A percentile compares a stretch with the other conserved stretches of the same genome.
These are phyloP conservation scores for Lymantria dispar DNA, from an alignment of 2,888 invertebrate species.

Conservation along the genomic window DNA sequence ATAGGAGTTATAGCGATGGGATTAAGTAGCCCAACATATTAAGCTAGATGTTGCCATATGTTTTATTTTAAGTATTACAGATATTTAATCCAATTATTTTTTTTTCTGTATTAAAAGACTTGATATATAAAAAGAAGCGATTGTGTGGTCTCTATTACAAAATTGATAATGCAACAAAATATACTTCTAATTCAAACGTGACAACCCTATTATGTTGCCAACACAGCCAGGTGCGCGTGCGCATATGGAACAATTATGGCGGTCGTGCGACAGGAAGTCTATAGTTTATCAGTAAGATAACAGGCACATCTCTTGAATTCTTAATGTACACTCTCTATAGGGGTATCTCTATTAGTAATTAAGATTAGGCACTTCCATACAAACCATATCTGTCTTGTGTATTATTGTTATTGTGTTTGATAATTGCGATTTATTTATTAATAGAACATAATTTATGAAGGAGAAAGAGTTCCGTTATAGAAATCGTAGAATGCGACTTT, in stretches of 20 bases:
- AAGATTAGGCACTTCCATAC: slow-evolving; percentile 13
- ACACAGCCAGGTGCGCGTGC: slow-evolving; percentile 48
- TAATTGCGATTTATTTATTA: not conserved
- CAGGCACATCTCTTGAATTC: slow-evolving; percentile 41
- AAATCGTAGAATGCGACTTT: not conserved
- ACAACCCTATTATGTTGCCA: slow-evolving; percentile 40
- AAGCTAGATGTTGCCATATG: too few species aligned
- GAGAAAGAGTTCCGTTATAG: not conserved
- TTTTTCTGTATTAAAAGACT: too few species aligned
- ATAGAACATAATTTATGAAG: not conserved
- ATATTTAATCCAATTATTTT: too few species aligned
- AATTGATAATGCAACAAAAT: too few species aligned
- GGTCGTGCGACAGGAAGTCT: slow-evolving; percentile 33
- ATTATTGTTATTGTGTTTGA: not conserved
- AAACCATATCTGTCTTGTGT: slow-evolving; percentile 3
- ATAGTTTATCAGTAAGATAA: slow-evolving; percentile 42
- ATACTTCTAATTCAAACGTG: slow-evolving; percentile 13
- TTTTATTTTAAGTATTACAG: too few species aligned
- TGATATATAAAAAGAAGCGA: too few species aligned
- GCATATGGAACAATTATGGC: slow-evolving; percentile 21
- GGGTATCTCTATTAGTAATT: slow-evolving; percentile 33
- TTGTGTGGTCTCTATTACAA: too few species aligned
- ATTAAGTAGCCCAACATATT: too few species aligned
- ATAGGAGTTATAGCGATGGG: too few species aligned
- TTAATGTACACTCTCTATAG: slow-evolving; percentile 34